Evolutionary conservation across 2,797 vertebrate genomes (phyloP).

Genomic region (Sparus aurata): DNA sequence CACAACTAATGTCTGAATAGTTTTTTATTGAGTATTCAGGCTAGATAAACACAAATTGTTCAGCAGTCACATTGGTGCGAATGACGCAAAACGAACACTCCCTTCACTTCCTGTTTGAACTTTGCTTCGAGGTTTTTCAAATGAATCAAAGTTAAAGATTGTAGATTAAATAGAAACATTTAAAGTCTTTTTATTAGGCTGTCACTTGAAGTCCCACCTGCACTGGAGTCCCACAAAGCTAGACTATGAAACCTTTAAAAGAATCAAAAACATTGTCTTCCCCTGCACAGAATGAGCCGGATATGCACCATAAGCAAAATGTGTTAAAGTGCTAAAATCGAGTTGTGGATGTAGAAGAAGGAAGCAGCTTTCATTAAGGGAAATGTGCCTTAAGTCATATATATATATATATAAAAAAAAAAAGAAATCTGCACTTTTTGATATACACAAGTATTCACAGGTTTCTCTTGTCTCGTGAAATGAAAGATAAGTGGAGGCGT

Average conservation of each 20-base stretch:
- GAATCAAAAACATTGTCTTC: not conserved
- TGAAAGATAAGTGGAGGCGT: not conserved
- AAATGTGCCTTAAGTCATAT: not conserved
- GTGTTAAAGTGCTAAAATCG: constrained; percentile 3
- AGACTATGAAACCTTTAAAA: too few species aligned
- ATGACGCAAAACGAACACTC: not conserved
- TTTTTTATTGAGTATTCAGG: not conserved
- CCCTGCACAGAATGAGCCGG: not conserved
- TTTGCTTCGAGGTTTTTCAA: not conserved
- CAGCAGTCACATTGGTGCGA: not conserved
- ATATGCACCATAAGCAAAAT: constrained; percentile 13
- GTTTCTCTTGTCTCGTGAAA: not conserved
- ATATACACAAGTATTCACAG: not conserved
- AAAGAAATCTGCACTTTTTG: constrained; percentile 11
- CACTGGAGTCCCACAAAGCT: too few species aligned
- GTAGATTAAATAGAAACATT: too few species aligned
- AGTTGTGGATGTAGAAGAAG: not conserved
- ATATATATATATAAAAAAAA: too few species aligned
- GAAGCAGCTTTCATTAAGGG: not conserved
- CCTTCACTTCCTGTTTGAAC: not conserved
- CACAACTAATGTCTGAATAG: too few species aligned
- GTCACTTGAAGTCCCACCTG: too few species aligned
- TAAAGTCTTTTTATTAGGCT: too few species aligned
- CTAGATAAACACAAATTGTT: not conserved
- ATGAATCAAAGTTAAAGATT: too few species aligned